A percentile compares a stretch with the other conserved stretches of the same genome.
phyloP scores from a whole-genome alignment of 2,888 invertebrate genomes.

The Spodoptera littoralis region DNA sequence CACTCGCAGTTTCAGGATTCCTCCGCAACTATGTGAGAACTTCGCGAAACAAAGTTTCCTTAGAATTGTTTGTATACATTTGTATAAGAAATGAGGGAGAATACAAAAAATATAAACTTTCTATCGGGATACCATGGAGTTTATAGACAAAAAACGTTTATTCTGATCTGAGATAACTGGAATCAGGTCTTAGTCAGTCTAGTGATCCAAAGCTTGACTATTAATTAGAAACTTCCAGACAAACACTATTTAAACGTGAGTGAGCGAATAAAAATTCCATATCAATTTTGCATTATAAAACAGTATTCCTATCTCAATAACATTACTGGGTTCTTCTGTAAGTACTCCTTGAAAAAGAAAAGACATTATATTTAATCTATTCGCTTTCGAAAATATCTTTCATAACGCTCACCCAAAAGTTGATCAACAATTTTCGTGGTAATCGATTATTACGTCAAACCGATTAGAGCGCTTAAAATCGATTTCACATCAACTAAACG shows the following conservation, averaged over 20 bases:
- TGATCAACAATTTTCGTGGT: constrained; percentile 1
- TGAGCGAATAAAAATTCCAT: no score
- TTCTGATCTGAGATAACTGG: constrained; percentile 17
- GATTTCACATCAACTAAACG: constrained; percentile 25
- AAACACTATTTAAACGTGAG: no score
- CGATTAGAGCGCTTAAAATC: constrained; percentile 16
- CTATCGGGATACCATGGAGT: constrained; percentile 62
- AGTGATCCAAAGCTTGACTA: no score
- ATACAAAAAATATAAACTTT: constrained; percentile 74
- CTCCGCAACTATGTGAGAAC: constrained; percentile 79
- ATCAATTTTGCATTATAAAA: no score
- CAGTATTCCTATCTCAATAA: no score
- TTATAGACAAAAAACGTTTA: constrained; percentile 24
- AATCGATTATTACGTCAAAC: constrained; percentile 11
- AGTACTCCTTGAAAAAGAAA: no score
- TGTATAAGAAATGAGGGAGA: constrained; percentile 81
- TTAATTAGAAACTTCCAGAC: no score
- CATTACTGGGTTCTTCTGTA: no score
- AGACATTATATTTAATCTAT: no score
- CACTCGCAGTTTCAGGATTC: constrained; percentile 80
- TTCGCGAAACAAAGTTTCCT: constrained; percentile 75
- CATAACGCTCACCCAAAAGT: no score
- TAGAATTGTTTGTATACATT: constrained; percentile 83
- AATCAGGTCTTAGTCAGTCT: neutral
- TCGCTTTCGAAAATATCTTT: no score